A percentile compares a stretch with the other conserved stretches of the same genome.
Conservation (phyloP, 2,797 vertebrate genomes). For the Chanos chanos region DNA sequence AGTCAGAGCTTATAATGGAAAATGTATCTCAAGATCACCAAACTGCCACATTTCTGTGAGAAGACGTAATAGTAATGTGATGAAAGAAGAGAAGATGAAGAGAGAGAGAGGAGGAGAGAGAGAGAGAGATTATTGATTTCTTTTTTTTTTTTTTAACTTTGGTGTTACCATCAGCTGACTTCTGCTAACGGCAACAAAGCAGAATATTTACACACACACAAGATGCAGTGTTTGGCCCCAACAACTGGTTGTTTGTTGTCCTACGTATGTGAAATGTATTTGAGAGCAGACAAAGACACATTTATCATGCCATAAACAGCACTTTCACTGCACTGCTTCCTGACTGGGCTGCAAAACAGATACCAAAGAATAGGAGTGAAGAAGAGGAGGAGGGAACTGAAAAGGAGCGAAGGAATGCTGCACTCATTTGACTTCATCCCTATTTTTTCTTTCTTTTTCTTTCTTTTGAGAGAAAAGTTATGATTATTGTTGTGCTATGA, state of each 20-base stretch:
- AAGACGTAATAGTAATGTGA: constrained; percentile 4
- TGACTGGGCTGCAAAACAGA: constrained; percentile 23
- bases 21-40: too few relatives aligned
- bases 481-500: too few relatives aligned
- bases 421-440: not conserved
- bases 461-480: too few relatives aligned
- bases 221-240: constrained; percentile 33
- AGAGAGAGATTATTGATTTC: constrained; percentile 32
- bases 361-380: constrained; percentile 29
- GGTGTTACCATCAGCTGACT: constrained; percentile 21
- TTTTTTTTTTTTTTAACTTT: too few relatives aligned
- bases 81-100: not conserved
- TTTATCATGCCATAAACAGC: constrained; percentile 43
- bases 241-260: constrained; percentile 50
- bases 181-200: constrained; percentile 8
- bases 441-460: not conserved
- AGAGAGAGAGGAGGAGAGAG: constrained; percentile 7
- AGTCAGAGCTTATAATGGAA: too few relatives aligned
- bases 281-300: constrained; percentile 56
- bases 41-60: too few relatives aligned
- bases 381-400: not conserved
- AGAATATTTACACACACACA: constrained; percentile 12
- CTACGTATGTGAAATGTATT: constrained; percentile 50
- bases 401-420: constrained; percentile 24
- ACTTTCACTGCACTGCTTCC: constrained; percentile 28